These are phyloP conservation scores for Bolborhynchus lineola DNA, from an alignment of 2,113 vertebrate genomes.

Conservation along the genomic window DNA sequence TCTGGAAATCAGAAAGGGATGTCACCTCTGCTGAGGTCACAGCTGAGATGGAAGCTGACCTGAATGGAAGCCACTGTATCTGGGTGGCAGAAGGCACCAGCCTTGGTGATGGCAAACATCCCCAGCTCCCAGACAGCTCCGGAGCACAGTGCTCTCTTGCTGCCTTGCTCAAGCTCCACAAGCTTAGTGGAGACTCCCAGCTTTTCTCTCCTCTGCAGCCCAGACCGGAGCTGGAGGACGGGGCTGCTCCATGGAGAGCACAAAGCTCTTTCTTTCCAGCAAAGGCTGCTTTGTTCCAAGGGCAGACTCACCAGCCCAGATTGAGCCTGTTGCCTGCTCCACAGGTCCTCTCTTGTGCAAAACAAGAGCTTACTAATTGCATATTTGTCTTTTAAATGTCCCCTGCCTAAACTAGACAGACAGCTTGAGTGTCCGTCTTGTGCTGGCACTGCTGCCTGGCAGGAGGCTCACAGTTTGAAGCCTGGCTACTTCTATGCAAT, in stretches of 20 bases:
- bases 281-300: not conserved
- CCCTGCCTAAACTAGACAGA: slow-evolving; percentile 23
- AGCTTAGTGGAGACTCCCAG: not conserved
- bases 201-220: not conserved
- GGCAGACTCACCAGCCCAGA: not conserved
- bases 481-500: not conserved
- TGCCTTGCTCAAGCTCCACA: not conserved
- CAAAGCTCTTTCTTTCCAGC: not conserved
- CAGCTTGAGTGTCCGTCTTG: slow-evolving; percentile 14
- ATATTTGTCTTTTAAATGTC: slow-evolving; percentile 34
- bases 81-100: not conserved
- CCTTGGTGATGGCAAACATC: not conserved
- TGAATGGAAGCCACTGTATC: not conserved
- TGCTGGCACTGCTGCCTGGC: slow-evolving; percentile 28
- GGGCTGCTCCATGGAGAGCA: not conserved
- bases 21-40: not conserved
- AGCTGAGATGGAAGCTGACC: not conserved
- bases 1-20: not conserved
- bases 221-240: not conserved
- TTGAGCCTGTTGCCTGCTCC: not conserved
- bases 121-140: not conserved
- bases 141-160: not conserved
- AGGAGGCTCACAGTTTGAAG: slow-evolving; percentile 36
- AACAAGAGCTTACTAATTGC: slow-evolving; percentile 32
- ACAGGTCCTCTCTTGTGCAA: not conserved